These are phyloP conservation scores for Phyllotreta striolata DNA, from an alignment of 2,888 invertebrate species.

Conservation along the genomic window DNA sequence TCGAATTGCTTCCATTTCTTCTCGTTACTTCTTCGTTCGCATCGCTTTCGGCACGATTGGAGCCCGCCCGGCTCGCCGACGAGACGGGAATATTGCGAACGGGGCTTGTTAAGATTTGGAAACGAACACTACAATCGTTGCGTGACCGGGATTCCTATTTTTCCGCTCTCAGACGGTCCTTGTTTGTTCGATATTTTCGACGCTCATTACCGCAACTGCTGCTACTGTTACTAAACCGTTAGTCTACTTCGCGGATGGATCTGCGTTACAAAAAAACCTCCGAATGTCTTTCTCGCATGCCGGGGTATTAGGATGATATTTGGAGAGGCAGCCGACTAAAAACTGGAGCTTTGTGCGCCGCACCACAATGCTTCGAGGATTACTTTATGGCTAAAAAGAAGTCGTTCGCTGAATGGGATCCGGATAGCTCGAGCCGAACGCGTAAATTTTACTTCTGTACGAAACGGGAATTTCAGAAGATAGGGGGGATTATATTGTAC, in stretches of 20 bases:
- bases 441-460: constrained; percentile 44
- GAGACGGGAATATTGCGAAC: constrained; percentile 43
- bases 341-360: constrained; percentile 35
- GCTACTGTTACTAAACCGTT: too few species aligned
- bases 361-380: constrained; percentile 39
- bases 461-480: constrained; percentile 36
- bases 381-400: constrained; percentile 34
- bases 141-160: constrained; percentile 50
- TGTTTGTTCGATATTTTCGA: too few species aligned
- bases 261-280: not conserved
- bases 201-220: too few species aligned
- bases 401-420: constrained; percentile 28
- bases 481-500: constrained; percentile 37
- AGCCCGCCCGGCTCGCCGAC: constrained; percentile 40
- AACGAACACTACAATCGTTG: constrained; percentile 54
- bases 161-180: not conserved
- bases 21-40: constrained; percentile 10
- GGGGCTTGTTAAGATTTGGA: constrained; percentile 53
- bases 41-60: constrained; percentile 52
- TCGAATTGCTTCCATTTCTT: not conserved
- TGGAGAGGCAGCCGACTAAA: constrained; percentile 31
- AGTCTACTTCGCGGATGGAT: too few species aligned
- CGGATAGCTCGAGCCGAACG: constrained; percentile 40
- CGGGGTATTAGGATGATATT: constrained; percentile 14
- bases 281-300: constrained; percentile 13